A percentile compares a stretch with the other conserved stretches of the same genome.
Conservation (phyloP, 2,888 invertebrate genomes). For the Mimumesa dahlbomi region DNA sequence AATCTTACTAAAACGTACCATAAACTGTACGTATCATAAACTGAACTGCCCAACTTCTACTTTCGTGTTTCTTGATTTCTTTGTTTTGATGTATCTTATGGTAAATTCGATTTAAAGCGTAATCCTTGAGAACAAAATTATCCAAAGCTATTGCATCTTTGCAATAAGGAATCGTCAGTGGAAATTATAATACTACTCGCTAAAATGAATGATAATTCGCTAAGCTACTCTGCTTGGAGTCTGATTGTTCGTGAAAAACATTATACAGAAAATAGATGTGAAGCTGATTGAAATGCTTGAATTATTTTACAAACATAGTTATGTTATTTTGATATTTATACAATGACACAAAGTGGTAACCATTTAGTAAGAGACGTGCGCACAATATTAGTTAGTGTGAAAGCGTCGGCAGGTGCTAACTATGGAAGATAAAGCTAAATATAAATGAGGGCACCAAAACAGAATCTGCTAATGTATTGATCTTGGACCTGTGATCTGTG, state of each 20-base stretch:
- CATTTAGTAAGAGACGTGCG: conserved; percentile 77
- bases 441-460: conserved; percentile 80
- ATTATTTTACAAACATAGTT: conserved; percentile 6
- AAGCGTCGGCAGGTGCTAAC: conserved; percentile 80
- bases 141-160: conserved; percentile 15
- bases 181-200: conserved; percentile 9
- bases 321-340: conserved; percentile 11
- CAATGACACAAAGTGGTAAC: conserved; percentile 51
- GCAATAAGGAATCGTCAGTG: conserved; percentile 26
- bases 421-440: conserved; percentile 81
- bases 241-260: not conserved
- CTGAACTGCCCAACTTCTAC: not conserved
- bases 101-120: conserved; percentile 21
- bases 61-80: no score
- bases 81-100: no score
- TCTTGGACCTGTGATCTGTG: conserved; percentile 72
- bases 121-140: not conserved
- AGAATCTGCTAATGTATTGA: conserved; percentile 72
- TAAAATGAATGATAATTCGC: conserved; percentile 8
- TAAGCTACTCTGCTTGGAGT: conserved; percentile 16
- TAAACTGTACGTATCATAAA: conserved; percentile 5
- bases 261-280: conserved; percentile 7
- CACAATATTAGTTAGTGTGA: conserved; percentile 77
- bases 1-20: conserved; percentile 75
- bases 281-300: conserved; percentile 8